Percentiles rank a stretch among this genome's conserved stretches.
These are phyloP conservation scores for Ciconia stormi DNA, from an alignment of 2,113 vertebrate species.

Conservation along the genomic window DNA sequence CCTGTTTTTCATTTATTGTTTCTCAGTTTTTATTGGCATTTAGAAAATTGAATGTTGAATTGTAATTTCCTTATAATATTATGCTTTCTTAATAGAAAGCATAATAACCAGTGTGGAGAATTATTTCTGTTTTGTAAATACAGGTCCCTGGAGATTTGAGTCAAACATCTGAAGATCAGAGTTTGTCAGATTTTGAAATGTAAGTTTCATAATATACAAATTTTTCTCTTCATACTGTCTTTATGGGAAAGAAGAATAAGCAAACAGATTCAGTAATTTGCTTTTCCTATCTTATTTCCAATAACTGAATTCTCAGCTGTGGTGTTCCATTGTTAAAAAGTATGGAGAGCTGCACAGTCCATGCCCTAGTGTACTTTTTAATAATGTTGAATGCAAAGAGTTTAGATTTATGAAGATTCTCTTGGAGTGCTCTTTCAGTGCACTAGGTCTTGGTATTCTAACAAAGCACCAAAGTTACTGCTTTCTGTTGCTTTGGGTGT, in stretches of 20 bases:
- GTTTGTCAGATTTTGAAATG: constrained; percentile 98
- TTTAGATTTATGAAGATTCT: background rate
- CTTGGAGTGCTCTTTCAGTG: background rate
- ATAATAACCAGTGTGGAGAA: background rate
- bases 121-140: constrained; percentile 18
- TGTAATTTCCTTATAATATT: background rate
- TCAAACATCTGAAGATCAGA: constrained; percentile 98
- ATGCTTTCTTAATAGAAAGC: background rate
- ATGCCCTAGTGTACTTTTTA: background rate
- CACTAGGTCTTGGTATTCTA: background rate
- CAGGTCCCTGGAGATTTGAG: constrained; percentile 97
- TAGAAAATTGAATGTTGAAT: background rate
- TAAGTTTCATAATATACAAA: constrained; percentile 72
- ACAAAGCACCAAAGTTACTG: background rate
- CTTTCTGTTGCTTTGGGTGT: background rate
- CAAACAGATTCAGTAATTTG: background rate
- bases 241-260: background rate
- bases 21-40: background rate
- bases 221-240: background rate
- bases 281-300: background rate
- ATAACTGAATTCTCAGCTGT: background rate
- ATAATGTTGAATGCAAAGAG: background rate
- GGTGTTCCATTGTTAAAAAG: background rate
- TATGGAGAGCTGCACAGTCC: background rate
- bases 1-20: background rate